Evolutionary conservation across 2,113 vertebrate genomes (phyloP), one percentile per base, ranked within the genome.

Genomic region (Hirundichthys speculiger): DNA sequence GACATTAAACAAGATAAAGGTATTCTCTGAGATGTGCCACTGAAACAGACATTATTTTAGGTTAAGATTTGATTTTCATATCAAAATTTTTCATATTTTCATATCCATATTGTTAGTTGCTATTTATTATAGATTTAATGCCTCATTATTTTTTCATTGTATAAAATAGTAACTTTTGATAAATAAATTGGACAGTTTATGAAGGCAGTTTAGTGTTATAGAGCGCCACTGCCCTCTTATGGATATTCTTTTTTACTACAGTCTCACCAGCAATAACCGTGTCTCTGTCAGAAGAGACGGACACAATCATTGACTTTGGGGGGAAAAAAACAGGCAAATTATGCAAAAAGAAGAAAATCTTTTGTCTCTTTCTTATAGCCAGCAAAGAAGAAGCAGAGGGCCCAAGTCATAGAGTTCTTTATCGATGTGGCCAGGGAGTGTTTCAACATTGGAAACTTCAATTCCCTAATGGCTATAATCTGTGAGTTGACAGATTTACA

Each of bases 381-480:
- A 1, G 94, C 94, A 8, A 98, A 97, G 89, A 98, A 98, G 93
- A 97, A 97, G 49, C 96, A 95, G 89, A 87, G 96, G 77, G 97
- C 96, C 5, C 94, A 93, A 77, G 95, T 97, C 74, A 94, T 97
- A 0, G 96, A 98, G 87, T 97, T 98, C 90, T 97, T 97, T 90
- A 96, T 96, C 5, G 96, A 98, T 0, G 95, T 97, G 52, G 96
- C 97, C 73, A 92, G 95, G 1, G 95, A 98, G 83, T 97, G 96
- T 86, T 98, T 98, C 92, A 98, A 96, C 90, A 97, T 97, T 2
- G 96, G 97, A 84, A 98, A 98, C 92, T 98, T 98, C 75, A 97
- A 96, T 89, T 98, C 96, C 0, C 92, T 97, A 47, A 96, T 97
- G 96, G 97, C 96, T 76, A 96, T 98, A 68, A 95, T 96, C 84